Evolutionary conservation across 1,140 invertebrate genomes (phyloP), one percentile per base, ranked within the genome.

Genomic region (Druon quercuslanigerum): DNA sequence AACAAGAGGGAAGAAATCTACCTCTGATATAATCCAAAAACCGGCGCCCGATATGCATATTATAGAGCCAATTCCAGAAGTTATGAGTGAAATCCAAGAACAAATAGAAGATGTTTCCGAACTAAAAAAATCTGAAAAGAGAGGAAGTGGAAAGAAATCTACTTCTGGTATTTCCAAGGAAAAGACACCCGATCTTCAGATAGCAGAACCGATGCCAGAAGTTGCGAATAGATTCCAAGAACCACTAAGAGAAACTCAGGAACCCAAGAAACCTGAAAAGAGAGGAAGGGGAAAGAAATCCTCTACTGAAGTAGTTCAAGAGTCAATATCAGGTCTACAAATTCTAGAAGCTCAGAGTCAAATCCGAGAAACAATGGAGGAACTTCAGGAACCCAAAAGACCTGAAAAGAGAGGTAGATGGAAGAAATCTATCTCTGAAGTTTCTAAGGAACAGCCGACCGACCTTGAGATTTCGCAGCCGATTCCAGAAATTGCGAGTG

Each of bases 21-120:
- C 17, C n/a, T 9, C 16, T 54, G 52, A 54, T 7, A 54, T 5
- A n/a, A 54, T 17, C n/a, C n/a, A 19, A 54, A 17, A 54, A 17
- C 4, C 12, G 13, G 54, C 54, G 19, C 19, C 5, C 9, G 56
- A 57, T 11, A 12, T 20, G 14, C 19, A 57, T 25, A 57, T 12
- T 25, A 25, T 13, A 57, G 9, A 12, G 25, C n/a, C 8, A 11
- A 54, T 17, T 9, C 2, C 52, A 7, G 52, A 54, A 54, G 17
- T 17, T 8, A 7, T 17, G 9, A 19, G 17, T 17, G 52, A 54
- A 19, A 17, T 54, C 50, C 40, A 80, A 51, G 80, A 84, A 52
- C 73, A 78, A 56, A 85, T 86, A 70, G 79, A 82, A 20, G 86
- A 88, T 72, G 9, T n/a, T n/a, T 17, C 19, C 0, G 17, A 54